phyloP scores from a whole-genome alignment of 2,888 invertebrate genomes.

The Mesorhabditis sp. region DNA sequence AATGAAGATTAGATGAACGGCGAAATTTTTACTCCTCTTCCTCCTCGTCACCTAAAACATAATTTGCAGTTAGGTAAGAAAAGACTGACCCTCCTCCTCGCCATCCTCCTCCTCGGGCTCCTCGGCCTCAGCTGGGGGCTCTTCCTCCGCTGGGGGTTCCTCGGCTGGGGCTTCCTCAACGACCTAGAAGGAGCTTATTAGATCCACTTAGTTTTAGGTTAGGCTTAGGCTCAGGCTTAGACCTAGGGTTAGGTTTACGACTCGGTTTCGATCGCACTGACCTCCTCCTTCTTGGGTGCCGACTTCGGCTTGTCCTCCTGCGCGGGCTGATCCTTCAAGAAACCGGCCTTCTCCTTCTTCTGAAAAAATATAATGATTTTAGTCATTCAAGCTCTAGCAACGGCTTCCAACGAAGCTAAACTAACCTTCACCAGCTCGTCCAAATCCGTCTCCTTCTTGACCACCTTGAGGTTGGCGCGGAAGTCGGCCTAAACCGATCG shows the following conservation, averaged over 20 bases:
- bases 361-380: conserved; percentile 4
- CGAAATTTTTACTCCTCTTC: neutral
- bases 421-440: conserved; percentile 27
- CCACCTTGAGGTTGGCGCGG: conserved; percentile 97
- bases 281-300: conserved; percentile 9
- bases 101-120: conserved; percentile 29
- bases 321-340: conserved; percentile 47
- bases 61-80: neutral
- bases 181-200: neutral
- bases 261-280: conserved; percentile 6
- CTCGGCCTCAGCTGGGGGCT: conserved; percentile 24
- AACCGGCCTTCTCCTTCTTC: conserved; percentile 52
- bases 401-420: neutral
- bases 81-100: conserved; percentile 22
- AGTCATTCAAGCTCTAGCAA: neutral
- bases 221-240: neutral
- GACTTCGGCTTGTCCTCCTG: conserved; percentile 28
- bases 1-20: neutral
- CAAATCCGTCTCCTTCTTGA: conserved; percentile 85
- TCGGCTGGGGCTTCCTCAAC: conserved; percentile 18
- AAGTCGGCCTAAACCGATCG: conserved; percentile 76
- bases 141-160: conserved; percentile 26
- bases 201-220: neutral
- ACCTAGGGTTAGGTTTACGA: conserved; percentile 8
- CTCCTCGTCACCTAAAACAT: neutral